Evolutionary conservation across 2,113 vertebrate genomes (phyloP).

Genomic region (Steatornis caripensis): DNA sequence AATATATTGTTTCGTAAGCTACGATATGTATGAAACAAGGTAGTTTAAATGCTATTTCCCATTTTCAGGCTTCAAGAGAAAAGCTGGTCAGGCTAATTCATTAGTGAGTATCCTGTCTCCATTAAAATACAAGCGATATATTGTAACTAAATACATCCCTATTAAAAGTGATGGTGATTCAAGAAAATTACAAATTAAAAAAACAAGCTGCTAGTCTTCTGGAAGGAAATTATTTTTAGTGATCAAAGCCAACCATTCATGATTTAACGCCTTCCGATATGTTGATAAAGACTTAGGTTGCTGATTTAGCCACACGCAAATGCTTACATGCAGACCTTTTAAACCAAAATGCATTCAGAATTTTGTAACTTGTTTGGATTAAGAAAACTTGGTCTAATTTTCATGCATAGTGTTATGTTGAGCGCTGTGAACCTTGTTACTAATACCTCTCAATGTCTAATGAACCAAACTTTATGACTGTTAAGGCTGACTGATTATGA

Average conservation of each 20-base stretch:
- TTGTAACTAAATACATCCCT: constrained; percentile 39
- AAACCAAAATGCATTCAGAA: neutral
- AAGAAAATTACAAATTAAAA: constrained; percentile 48
- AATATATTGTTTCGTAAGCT: constrained; percentile 61
- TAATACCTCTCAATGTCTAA: neutral
- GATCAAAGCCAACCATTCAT: constrained; percentile 48
- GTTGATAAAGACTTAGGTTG: neutral
- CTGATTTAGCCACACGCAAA: neutral
- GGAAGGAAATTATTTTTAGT: constrained; percentile 41
- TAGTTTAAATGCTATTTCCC: constrained; percentile 50
- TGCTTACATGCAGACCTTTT: neutral
- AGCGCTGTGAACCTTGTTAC: neutral
- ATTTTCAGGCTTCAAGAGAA: constrained; percentile 41
- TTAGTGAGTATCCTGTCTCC: constrained; percentile 57
- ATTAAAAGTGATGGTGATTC: constrained; percentile 57
- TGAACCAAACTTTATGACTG: neutral
- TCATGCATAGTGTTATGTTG: neutral
- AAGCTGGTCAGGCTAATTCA: constrained; percentile 51
- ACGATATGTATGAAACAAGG: neutral
- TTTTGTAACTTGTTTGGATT: neutral
- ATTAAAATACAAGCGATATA: constrained; percentile 48
- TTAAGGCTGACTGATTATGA: neutral
- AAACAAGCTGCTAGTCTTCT: constrained; percentile 32
- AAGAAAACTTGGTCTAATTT: constrained; percentile 1
- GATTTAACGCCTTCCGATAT: constrained; percentile 11